Percentiles rank a stretch among this genome's conserved stretches.
phyloP scores from a whole-genome alignment of 1,140 invertebrate species.

The Hyles euphorbiae region DNA sequence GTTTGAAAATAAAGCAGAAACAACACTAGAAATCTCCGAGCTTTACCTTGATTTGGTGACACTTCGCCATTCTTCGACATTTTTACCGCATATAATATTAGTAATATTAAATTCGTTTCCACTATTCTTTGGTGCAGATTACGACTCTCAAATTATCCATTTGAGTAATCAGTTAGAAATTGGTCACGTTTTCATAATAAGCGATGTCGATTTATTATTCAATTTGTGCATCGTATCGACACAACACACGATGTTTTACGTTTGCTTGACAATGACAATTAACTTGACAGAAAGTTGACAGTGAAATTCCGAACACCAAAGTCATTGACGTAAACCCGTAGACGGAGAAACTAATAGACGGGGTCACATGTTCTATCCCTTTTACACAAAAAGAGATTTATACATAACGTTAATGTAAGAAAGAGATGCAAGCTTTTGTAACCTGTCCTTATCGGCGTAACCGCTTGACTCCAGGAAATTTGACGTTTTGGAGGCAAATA shows the following conservation, averaged over 20 bases:
- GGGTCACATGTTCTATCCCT: no score
- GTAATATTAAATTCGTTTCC: constrained; percentile 23
- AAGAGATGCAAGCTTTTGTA: no score
- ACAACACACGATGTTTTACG: constrained; percentile 23
- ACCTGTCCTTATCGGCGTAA: no score
- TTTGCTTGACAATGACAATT: not conserved
- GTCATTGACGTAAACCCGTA: no score
- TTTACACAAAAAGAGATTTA: no score
- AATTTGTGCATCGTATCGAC: constrained; percentile 40
- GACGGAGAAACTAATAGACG: no score
- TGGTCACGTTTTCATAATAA: constrained; percentile 40
- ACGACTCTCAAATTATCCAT: constrained; percentile 39
- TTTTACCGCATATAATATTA: constrained; percentile 39
- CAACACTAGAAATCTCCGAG: constrained; percentile 19
- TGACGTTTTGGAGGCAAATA: no score
- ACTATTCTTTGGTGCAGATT: constrained; percentile 40
- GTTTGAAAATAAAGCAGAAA: constrained; percentile 6
- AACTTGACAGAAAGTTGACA: not conserved
- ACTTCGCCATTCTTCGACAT: constrained; percentile 74
- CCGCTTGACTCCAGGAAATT: no score
- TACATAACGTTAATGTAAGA: no score
- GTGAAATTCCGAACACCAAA: not conserved
- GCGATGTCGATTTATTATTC: constrained; percentile 31
- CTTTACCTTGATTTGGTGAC: constrained; percentile 70
- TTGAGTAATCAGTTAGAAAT: constrained; percentile 30